A percentile compares a stretch with the other conserved stretches of the same genome.
Conservation (phyloP, 2,797 vertebrate species). For the Acipenser oxyrinchus region DNA sequence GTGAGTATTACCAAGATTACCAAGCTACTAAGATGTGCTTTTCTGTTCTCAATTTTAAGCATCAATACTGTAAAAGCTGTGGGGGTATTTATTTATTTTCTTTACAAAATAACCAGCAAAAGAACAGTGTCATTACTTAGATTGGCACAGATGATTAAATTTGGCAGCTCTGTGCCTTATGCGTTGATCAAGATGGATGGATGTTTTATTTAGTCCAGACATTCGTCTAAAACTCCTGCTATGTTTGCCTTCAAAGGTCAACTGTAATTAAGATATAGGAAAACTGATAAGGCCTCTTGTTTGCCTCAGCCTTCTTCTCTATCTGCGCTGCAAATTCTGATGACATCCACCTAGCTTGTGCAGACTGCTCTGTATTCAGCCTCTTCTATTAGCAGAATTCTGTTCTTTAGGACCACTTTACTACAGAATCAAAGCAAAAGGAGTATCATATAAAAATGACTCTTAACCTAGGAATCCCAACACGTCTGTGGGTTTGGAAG, state of each 20-base stretch:
- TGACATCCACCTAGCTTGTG: background rate
- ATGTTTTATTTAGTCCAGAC: constrained; percentile 8
- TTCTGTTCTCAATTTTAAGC: too few relatives aligned
- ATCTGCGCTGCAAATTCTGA: background rate
- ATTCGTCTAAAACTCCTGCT: constrained; percentile 8
- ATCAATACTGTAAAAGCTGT: too few relatives aligned
- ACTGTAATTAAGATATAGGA: constrained; percentile 8
- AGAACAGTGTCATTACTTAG: constrained; percentile 29
- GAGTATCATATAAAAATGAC: too few relatives aligned
- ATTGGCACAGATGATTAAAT: constrained; percentile 11
- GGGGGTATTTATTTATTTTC: too few relatives aligned
- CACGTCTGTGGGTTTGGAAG: too few relatives aligned
- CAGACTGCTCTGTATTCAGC: background rate
- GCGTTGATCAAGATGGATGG: constrained; percentile 10
- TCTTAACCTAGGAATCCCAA: too few relatives aligned
- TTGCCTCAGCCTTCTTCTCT: background rate
- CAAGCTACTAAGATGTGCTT: too few relatives aligned
- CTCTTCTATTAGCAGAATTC: too few relatives aligned
- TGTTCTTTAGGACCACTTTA: too few relatives aligned
- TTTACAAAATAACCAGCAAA: constrained; percentile 12
- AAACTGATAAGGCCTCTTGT: constrained; percentile 14
- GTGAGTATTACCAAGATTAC: too few relatives aligned
- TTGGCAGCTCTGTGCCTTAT: constrained; percentile 8
- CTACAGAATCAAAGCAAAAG: too few relatives aligned
- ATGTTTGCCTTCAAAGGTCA: constrained; percentile 17